Evolutionary conservation across 2,113 vertebrate genomes (phyloP).

Genomic region (Isichthys henryi): DNA sequence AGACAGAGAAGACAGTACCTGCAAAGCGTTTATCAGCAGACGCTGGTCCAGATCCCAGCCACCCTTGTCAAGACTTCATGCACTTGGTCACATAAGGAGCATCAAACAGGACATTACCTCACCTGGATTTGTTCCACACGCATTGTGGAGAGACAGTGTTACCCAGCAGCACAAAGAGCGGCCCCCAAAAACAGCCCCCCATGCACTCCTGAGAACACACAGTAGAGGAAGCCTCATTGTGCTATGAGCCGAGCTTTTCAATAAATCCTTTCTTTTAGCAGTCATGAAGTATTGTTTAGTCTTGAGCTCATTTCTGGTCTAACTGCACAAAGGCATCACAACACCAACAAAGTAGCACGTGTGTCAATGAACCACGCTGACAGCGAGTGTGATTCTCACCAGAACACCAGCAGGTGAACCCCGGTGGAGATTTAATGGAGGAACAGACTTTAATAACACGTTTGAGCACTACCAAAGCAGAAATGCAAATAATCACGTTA

Average conservation of each 20-base stretch:
- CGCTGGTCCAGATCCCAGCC: not conserved
- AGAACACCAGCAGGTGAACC: not conserved
- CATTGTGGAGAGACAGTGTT: slow-evolving; percentile 26
- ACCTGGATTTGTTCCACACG: slow-evolving; percentile 22
- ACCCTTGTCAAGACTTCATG: not conserved
- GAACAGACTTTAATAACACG: not conserved
- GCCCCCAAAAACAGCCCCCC: slow-evolving; percentile 6
- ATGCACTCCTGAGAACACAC: slow-evolving; percentile 32
- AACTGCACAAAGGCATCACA: slow-evolving; percentile 29
- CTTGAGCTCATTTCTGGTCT: slow-evolving; percentile 30
- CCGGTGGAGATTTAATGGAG: not conserved
- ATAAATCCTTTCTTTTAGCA: slow-evolving; percentile 20
- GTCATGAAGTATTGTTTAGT: slow-evolving; percentile 15
- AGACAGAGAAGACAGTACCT: not conserved
- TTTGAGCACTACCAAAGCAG: not conserved
- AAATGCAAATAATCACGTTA: not conserved
- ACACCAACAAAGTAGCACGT: slow-evolving; percentile 7
- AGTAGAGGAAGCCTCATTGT: slow-evolving; percentile 39
- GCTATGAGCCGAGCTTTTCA: slow-evolving; percentile 15
- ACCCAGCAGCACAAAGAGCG: slow-evolving; percentile 29
- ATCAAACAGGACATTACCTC: slow-evolving; percentile 41
- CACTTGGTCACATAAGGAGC: slow-evolving; percentile 22
- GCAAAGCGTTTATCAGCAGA: not conserved
- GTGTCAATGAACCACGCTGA: slow-evolving; percentile 2
- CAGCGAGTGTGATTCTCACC: not conserved